phyloP scores from a whole-genome alignment of 2,113 vertebrate genomes.

The Oreocharis arfaki region DNA sequence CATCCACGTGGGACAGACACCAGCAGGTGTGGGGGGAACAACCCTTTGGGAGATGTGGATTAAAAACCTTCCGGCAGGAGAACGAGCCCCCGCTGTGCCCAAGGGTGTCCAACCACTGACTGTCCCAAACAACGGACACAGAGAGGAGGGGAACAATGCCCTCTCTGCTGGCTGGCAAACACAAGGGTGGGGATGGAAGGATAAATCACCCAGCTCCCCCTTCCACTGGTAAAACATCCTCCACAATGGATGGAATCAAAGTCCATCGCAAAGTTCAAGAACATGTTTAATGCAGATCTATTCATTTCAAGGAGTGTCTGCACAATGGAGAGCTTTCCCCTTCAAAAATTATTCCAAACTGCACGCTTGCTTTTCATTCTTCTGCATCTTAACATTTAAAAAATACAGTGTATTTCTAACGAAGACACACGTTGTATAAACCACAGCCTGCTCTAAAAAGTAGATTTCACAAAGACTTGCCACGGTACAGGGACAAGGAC shows the following conservation, averaged over 20 bases:
- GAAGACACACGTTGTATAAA: neutral
- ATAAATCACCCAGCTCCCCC: neutral
- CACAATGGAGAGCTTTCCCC: conserved; percentile 14
- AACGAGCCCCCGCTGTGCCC: accelerated
- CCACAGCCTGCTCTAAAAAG: neutral
- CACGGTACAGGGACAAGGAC: conserved; percentile 41
- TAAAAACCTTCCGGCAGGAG: neutral
- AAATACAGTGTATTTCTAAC: neutral
- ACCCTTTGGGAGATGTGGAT: neutral
- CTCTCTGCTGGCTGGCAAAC: neutral
- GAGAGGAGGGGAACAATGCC: neutral
- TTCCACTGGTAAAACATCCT: neutral
- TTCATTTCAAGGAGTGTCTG: neutral
- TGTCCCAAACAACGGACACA: neutral
- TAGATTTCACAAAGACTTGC: conserved; percentile 32
- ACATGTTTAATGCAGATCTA: conserved; percentile 10
- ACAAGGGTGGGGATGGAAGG: neutral
- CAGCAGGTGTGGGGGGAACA: accelerated
- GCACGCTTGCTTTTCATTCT: neutral
- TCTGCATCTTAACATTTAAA: neutral
- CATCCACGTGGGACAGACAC: too few relatives aligned
- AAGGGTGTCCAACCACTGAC: neutral
- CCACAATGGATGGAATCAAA: neutral
- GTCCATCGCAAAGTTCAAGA: conserved; percentile 20
- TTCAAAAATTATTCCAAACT: conserved; percentile 46